phyloP scores from a whole-genome alignment of 2,888 invertebrate species.

The Trisateles emortualis region DNA sequence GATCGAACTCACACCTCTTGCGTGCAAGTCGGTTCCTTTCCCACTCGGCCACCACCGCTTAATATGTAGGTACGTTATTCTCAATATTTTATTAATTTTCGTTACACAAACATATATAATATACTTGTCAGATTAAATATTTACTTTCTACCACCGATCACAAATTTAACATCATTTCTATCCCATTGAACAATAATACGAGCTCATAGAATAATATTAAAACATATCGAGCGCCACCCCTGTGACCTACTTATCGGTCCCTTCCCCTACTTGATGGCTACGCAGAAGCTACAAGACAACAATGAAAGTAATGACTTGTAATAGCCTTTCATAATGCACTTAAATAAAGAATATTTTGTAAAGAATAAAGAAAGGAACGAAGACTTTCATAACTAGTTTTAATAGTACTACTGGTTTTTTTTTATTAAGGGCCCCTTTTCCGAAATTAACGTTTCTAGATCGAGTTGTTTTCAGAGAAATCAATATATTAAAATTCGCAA shows the following conservation, averaged over 20 bases:
- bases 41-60: too few species aligned
- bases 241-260: neutral
- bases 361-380: neutral
- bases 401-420: too few species aligned
- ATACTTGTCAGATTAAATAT: neutral
- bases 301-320: slow-evolving; percentile 16
- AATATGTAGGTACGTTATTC: too few species aligned
- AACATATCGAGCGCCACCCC: neutral
- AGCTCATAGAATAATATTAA: slow-evolving; percentile 1
- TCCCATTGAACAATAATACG: neutral
- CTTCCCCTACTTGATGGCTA: neutral
- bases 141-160: neutral
- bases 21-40: too few species aligned
- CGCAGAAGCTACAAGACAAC: slow-evolving; percentile 1
- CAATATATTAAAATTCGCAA: too few species aligned
- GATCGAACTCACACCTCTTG: too few species aligned
- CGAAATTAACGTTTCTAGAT: too few species aligned
- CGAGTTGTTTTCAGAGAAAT: too few species aligned
- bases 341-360: neutral
- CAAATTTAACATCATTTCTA: neutral
- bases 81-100: too few species aligned
- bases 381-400: too few species aligned
- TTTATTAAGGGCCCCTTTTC: too few species aligned
- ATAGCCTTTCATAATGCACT: slow-evolving; percentile 1
- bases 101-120: too few species aligned